These are phyloP conservation scores for Hymenochirus boettgeri DNA, from an alignment of 2,113 vertebrate species.

Conservation along the genomic window DNA sequence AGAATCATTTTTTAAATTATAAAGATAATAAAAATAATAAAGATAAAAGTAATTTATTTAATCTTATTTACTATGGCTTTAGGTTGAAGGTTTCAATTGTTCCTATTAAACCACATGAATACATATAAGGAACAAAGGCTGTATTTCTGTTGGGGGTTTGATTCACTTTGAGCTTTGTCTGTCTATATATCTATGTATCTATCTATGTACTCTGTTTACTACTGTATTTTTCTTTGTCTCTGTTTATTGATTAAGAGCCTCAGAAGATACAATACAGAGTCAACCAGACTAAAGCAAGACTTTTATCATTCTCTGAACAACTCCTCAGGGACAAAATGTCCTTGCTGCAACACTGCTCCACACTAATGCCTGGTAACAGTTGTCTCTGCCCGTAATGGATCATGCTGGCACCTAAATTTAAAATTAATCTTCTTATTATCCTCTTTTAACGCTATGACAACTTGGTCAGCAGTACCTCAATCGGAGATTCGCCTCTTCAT, in stretches of 20 bases:
- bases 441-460: conserved; percentile 27
- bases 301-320: conserved; percentile 34
- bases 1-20: no score
- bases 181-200: not conserved
- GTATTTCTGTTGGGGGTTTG: no score
- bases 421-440: conserved; percentile 40
- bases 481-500: not conserved
- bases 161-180: no score
- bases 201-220: not conserved
- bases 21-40: no score
- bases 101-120: no score
- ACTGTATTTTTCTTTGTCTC: conserved; percentile 6
- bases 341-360: conserved; percentile 35
- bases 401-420: conserved; percentile 38
- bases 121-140: no score
- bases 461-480: conserved; percentile 28
- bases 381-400: conserved; percentile 38
- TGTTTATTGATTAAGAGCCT: conserved; percentile 31
- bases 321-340: conserved; percentile 37
- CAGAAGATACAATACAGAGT: conserved; percentile 23
- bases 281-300: conserved; percentile 21
- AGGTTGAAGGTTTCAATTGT: no score
- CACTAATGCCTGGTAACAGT: conserved; percentile 38
- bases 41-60: no score
- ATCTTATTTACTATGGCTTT: no score